A percentile compares a stretch with the other conserved stretches of the same genome.
Conservation (phyloP, 2,113 vertebrate species). For the Centrocercus urophasianus region DNA sequence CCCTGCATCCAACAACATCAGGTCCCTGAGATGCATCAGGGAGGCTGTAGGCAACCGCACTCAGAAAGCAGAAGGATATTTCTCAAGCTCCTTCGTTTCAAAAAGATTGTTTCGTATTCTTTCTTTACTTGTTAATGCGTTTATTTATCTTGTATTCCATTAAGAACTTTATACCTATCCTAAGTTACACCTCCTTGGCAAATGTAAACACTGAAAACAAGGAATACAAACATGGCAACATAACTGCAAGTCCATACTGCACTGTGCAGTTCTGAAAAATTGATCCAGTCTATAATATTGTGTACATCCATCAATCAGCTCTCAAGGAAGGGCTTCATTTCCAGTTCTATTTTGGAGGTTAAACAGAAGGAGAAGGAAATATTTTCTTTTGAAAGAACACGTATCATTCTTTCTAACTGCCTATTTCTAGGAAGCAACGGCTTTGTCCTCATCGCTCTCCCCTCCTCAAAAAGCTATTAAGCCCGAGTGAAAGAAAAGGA, state of each 20-base stretch:
- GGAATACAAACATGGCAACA: too few species aligned
- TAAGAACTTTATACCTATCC: neutral
- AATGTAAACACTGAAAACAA: neutral
- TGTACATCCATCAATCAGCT: neutral
- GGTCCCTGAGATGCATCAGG: neutral
- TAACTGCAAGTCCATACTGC: too few species aligned
- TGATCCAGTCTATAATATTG: neutral
- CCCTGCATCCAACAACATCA: rapidly evolving
- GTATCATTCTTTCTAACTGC: neutral
- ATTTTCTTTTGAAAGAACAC: neutral
- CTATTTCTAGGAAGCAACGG: neutral
- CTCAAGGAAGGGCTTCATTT: neutral
- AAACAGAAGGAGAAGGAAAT: neutral
- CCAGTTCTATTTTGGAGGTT: neutral
- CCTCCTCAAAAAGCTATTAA: neutral
- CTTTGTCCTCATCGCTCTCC: neutral
- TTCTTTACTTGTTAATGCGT: neutral
- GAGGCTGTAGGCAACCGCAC: neutral
- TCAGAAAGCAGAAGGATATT: neutral
- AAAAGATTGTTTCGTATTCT: neutral
- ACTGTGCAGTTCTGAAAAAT: neutral
- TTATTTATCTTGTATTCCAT: neutral
- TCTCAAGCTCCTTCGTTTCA: neutral
- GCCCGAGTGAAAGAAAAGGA: neutral
- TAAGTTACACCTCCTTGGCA: neutral